Evolutionary conservation across 2,113 vertebrate genomes (phyloP).

Genomic region (Oreocharis arfaki): DNA sequence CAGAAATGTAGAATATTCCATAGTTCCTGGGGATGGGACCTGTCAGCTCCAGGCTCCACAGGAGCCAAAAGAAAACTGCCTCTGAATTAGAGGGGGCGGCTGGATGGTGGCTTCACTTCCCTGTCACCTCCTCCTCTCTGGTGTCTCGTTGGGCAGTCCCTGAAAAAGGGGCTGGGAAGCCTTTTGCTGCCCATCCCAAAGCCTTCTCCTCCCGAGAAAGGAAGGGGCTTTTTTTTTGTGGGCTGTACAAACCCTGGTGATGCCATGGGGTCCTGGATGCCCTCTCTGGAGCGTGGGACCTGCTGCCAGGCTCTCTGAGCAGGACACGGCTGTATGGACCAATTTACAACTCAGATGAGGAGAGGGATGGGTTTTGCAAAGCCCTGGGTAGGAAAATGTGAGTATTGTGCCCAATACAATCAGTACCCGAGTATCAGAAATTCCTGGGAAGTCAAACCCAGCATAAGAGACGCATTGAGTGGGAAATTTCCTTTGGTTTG

Average conservation of each 20-base stretch:
- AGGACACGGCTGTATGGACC: background rate
- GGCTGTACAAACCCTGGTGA: background rate
- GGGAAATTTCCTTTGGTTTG: background rate
- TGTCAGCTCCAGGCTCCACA: background rate
- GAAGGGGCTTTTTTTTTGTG: background rate
- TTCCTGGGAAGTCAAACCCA: background rate
- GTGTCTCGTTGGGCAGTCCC: fast-evolving
- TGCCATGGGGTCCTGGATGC: background rate
- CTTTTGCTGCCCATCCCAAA: background rate
- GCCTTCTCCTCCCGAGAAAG: background rate
- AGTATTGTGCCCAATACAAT: background rate
- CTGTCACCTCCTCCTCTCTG: background rate
- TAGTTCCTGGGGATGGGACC: background rate
- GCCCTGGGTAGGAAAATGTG: background rate
- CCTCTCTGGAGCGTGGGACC: background rate
- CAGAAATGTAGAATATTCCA: background rate
- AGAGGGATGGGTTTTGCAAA: background rate
- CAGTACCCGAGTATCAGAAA: background rate
- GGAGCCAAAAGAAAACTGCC: background rate
- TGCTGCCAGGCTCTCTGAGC: background rate
- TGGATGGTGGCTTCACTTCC: background rate
- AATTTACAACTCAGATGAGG: background rate
- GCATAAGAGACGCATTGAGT: background rate
- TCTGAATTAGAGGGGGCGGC: background rate
- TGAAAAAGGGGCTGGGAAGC: background rate